Conservation (phyloP, 2,797 vertebrate species). For the Falco peregrinus region DNA sequence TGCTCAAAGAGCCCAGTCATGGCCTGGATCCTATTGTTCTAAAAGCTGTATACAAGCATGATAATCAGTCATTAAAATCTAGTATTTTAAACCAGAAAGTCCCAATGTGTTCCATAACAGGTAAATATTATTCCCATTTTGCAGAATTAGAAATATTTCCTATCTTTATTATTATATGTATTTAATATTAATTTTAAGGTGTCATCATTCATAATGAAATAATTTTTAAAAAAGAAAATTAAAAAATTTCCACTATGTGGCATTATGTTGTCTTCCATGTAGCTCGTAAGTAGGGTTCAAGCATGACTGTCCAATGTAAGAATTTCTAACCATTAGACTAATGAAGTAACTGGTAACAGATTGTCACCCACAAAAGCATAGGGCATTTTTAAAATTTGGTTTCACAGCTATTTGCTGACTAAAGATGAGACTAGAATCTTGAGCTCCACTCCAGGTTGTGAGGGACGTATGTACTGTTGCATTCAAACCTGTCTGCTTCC, state of each 20-base stretch:
- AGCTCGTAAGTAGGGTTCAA: not conserved
- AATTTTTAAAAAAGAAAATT: not conserved
- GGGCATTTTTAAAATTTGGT: not conserved
- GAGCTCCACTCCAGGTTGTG: not conserved
- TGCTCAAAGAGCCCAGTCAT: not conserved
- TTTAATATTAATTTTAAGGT: not conserved
- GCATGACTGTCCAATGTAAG: not conserved
- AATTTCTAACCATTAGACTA: not conserved
- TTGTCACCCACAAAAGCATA: not conserved
- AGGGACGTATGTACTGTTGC: not conserved
- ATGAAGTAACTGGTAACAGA: not conserved
- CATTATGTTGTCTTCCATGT: not conserved
- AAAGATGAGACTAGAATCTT: not conserved
- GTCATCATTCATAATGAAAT: not conserved
- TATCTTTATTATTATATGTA: not conserved
- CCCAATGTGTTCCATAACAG: not conserved
- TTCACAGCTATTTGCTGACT: not conserved
- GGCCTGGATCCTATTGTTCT: not conserved
- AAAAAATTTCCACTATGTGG: not conserved
- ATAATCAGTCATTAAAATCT: not conserved
- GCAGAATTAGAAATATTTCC: not conserved
- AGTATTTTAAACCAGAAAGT: not conserved
- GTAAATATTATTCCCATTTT: not conserved
- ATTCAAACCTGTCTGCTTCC: not conserved
- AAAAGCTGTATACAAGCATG: not conserved